Base-by-base conservation (phyloP, 2,113 vertebrate species). In the Rafetus swinhoei region DNA sequence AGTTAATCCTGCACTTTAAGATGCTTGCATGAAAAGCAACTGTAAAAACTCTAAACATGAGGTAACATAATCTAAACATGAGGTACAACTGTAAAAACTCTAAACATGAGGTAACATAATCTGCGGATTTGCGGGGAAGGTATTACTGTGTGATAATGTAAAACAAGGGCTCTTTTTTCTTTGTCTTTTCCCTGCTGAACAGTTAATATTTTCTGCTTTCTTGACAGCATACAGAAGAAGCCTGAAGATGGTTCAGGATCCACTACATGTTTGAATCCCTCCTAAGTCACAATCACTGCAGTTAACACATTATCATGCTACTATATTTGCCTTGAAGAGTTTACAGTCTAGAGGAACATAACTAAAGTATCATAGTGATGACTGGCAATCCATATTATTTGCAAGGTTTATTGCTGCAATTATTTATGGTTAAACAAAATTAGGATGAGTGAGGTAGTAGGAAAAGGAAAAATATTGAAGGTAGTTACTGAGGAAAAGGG, bases 321-420 rank as follows among this genome's bases (percentile, higher is more conserved):
- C 22, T 2, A 6, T 74, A 9, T 35, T 45, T 74, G 35, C 82
- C 5, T 55, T 59, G 52, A 24, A 79, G 10, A 83, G 18, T 54
- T 2, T 53, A 24, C 6, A 65, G 1, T 27, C 62, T 81, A 79
- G 35, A 76, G 27, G 16, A 89, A 14, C 5, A 7, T 76, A 59
- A 45, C 1, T 50, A 74, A 50, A 0, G 0, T 3, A 2, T 89
- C 12, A 19, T 5, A 14, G 62, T 69, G 2, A 4, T 11, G 7
- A 15, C 3, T 0, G 62, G 25, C 0, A 1, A 15, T 72, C 45
- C 77, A 22, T 69, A 69, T 54, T 79, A 84, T 16, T 7, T 35
- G 55, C 2, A 81, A 27, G 45, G 13, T 1, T 1, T 85, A 50
- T 24, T 82, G 52, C 52, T 80, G 27, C 14, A 82, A 22, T 82